phyloP scores from a whole-genome alignment of 2,113 vertebrate genomes.

The Gila orcuttii region DNA sequence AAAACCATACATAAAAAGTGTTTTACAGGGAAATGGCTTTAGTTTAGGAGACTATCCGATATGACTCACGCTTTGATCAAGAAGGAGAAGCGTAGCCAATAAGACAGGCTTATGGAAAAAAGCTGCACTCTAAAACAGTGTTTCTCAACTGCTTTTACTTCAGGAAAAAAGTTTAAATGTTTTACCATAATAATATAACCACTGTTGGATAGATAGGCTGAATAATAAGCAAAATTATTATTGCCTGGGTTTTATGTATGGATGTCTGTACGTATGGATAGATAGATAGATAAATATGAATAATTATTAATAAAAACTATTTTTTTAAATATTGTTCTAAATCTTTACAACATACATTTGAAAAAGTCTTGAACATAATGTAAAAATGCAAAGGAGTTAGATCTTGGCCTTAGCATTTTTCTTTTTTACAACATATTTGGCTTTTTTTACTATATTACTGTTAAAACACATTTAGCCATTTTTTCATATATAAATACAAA shows the following conservation, averaged over 20 bases:
- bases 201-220: no score
- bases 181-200: no score
- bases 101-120: not conserved
- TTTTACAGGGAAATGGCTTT: constrained; percentile 60
- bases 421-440: not conserved
- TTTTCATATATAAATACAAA: no score
- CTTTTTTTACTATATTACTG: no score
- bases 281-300: no score
- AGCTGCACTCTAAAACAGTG: not conserved
- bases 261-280: no score
- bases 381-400: not conserved
- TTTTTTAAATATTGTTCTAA: not conserved
- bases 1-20: constrained; percentile 71
- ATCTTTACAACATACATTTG: not conserved
- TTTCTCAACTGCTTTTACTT: not conserved
- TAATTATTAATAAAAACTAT: not conserved
- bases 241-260: no score
- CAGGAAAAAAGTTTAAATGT: no score
- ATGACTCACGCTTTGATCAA: constrained; percentile 50
- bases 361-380: not conserved
- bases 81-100: constrained; percentile 16
- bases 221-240: no score
- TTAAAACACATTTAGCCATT: no score
- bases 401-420: no score
- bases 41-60: constrained; percentile 47